A percentile compares a stretch with the other conserved stretches of the same genome.
phyloP scores from a whole-genome alignment of 2,113 vertebrate genomes.

The Ictidomys tridecemlineatus region DNA sequence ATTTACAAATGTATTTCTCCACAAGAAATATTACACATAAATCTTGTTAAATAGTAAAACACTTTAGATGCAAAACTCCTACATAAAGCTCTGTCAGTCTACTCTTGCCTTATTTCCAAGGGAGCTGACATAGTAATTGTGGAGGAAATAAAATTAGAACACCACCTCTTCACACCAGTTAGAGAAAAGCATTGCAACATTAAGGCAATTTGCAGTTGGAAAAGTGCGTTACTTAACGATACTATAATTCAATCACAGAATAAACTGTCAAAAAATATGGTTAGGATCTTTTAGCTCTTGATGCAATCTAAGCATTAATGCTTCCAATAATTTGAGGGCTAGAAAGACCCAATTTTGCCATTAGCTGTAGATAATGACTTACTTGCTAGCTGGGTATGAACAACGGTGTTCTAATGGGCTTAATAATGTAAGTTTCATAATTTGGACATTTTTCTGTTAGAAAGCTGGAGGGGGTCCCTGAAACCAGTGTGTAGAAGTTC shows the following conservation, averaged over 20 bases:
- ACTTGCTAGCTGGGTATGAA: background rate
- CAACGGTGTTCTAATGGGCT: slow-evolving; percentile 26
- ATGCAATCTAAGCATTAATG: slow-evolving; percentile 56
- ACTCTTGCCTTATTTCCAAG: slow-evolving; percentile 73
- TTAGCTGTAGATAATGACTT: slow-evolving; percentile 45
- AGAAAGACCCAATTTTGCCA: slow-evolving; percentile 54
- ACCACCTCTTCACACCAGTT: slow-evolving; percentile 76
- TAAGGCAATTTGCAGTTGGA: slow-evolving; percentile 77
- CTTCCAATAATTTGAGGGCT: slow-evolving; percentile 52
- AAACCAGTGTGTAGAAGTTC: background rate
- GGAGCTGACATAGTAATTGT: slow-evolving; percentile 86
- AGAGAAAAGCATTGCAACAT: slow-evolving; percentile 77
- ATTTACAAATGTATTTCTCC: slow-evolving; percentile 47
- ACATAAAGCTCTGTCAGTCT: slow-evolving; percentile 78
- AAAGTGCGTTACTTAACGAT: slow-evolving; percentile 74
- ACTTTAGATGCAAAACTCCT: slow-evolving; percentile 68
- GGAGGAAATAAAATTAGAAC: slow-evolving; percentile 84
- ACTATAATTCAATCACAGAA: slow-evolving; percentile 67
- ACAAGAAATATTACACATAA: slow-evolving; percentile 58
- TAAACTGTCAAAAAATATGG: slow-evolving; percentile 81
- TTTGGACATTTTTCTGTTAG: slow-evolving; percentile 23
- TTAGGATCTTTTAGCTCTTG: slow-evolving; percentile 42
- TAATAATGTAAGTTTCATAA: background rate
- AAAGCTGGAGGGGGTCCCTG: background rate
- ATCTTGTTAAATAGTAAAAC: slow-evolving; percentile 78